Conservation (phyloP, 1,140 invertebrate species). For the Drosophila subobscura region DNA sequence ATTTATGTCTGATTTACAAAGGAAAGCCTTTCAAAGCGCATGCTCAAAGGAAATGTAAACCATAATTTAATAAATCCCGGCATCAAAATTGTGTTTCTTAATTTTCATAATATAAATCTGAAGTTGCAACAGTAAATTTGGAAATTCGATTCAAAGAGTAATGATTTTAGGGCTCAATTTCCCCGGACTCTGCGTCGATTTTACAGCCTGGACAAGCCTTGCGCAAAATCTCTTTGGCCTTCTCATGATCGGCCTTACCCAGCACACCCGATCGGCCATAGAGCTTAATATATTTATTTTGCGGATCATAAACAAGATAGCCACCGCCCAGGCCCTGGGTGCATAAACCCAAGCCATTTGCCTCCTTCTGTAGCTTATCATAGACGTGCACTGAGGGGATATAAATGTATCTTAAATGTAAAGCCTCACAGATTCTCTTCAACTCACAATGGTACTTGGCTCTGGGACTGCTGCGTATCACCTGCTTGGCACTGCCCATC, state of each 20-base stretch:
- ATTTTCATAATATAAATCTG: too few species aligned
- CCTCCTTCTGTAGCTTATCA: constrained; percentile 44
- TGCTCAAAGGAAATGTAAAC: too few species aligned
- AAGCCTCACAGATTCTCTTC: background rate
- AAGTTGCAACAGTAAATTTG: too few species aligned
- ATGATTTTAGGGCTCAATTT: constrained; percentile 14
- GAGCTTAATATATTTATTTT: constrained; percentile 54
- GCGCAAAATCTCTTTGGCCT: constrained; percentile 21
- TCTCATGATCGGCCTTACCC: constrained; percentile 55
- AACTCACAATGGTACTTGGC: constrained; percentile 62
- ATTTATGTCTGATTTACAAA: too few species aligned
- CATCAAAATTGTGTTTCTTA: too few species aligned
- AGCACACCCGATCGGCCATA: constrained; percentile 44
- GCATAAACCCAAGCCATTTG: constrained; percentile 28
- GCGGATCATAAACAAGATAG: constrained; percentile 38
- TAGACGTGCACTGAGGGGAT: constrained; percentile 49
- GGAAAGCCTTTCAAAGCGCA: too few species aligned
- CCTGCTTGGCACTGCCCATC: constrained; percentile 33
- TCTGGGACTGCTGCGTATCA: constrained; percentile 34
- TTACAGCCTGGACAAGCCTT: constrained; percentile 17
- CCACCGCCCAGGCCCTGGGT: constrained; percentile 59
- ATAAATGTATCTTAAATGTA: background rate
- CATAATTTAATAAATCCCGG: too few species aligned
- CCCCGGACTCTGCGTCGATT: constrained; percentile 47
- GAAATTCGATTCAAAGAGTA: too few species aligned